Percentiles rank a stretch among this genome's conserved stretches.
These are phyloP conservation scores for Epistrophe eligans DNA, from an alignment of 2,888 invertebrate genomes.

Conservation along the genomic window DNA sequence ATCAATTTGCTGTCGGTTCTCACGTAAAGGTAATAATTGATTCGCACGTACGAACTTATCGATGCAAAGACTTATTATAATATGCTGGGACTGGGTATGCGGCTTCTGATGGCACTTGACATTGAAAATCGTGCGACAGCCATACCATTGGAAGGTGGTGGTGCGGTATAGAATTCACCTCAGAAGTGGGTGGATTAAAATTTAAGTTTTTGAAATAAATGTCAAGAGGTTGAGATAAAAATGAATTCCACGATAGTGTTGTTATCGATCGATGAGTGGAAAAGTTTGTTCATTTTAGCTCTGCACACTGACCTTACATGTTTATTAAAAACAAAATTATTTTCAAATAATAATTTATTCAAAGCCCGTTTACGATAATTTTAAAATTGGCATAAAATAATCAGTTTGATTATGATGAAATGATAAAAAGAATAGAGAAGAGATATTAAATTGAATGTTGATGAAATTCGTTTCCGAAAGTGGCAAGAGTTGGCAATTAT, in stretches of 20 bases:
- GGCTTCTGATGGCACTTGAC: conserved; percentile 30
- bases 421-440: no score
- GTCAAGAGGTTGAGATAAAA: conserved; percentile 28
- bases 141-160: background rate
- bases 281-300: background rate
- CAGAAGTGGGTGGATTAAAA: conserved; percentile 28
- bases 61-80: conserved; percentile 52
- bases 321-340: background rate
- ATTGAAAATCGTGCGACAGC: conserved; percentile 22
- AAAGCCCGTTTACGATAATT: no score
- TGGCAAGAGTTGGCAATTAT: no score
- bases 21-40: conserved; percentile 72
- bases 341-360: no score
- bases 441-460: no score
- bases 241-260: background rate
- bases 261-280: conserved; percentile 14
- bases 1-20: conserved; percentile 55
- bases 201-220: conserved; percentile 42
- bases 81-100: background rate
- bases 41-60: conserved; percentile 71
- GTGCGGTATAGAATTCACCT: conserved; percentile 10
- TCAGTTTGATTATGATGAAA: no score
- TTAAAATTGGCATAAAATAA: no score
- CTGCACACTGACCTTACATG: background rate
- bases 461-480: no score